A percentile compares a stretch with the other conserved stretches of the same genome.
These are phyloP conservation scores for Formicarius rufipectus DNA, from an alignment of 2,113 vertebrate genomes.

Conservation along the genomic window DNA sequence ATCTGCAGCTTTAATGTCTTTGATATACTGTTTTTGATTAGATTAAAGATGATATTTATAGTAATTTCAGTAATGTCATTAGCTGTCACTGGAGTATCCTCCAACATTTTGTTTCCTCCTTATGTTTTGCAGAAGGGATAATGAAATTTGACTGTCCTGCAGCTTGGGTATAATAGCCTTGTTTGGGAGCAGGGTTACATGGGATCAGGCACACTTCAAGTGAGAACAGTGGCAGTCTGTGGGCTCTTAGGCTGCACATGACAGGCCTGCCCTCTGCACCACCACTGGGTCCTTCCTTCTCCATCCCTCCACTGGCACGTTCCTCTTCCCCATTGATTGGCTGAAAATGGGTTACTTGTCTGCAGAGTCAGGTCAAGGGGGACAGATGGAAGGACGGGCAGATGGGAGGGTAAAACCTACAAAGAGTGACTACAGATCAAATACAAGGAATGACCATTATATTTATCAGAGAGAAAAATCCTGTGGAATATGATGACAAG, in stretches of 20 bases:
- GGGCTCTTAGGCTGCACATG: neutral
- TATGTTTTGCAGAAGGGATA: conserved; percentile 49
- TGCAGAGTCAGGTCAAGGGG: neutral
- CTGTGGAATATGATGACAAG: neutral
- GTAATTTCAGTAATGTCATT: conserved; percentile 60
- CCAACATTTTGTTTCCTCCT: conserved; percentile 55
- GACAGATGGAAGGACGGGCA: neutral
- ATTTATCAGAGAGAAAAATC: conserved; percentile 9
- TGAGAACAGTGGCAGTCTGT: neutral
- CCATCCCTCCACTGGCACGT: neutral
- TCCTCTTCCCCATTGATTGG: neutral
- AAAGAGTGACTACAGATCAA: neutral
- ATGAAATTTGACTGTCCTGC: conserved; percentile 54
- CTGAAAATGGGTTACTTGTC: neutral
- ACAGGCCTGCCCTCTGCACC: neutral
- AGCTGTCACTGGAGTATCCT: conserved; percentile 59
- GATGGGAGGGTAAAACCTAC: neutral
- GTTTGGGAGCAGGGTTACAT: conserved; percentile 9
- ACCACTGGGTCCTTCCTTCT: rapidly evolving
- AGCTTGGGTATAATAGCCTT: conserved; percentile 1
- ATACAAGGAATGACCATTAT: too few relatives aligned
- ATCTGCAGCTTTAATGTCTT: conserved; percentile 50
- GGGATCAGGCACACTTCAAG: neutral
- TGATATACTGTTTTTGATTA: conserved; percentile 62
- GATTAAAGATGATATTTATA: conserved; percentile 63